Base-by-base conservation (phyloP, 1,140 invertebrate genomes). In the Heliconius eleuchia region DNA sequence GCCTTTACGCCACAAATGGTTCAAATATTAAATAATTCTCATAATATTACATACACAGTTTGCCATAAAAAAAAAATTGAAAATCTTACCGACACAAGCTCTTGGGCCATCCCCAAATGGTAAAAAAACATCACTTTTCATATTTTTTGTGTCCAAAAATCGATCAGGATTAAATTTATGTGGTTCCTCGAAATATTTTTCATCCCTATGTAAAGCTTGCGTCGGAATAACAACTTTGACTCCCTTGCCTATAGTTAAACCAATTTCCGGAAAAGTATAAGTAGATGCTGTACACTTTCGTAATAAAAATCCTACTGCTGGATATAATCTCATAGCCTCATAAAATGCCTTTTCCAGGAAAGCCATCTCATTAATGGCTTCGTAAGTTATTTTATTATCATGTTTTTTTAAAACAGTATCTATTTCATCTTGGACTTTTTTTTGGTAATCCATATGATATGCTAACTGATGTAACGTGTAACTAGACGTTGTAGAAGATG, bases 81-180 rank as follows among this genome's bases (percentile, higher is more conserved):
- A 37, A 42, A 74, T 84, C 86, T 81, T 80, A 91, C 89, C 89
- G 74, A 91, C 85, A 74, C 90, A 91, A 19, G 87, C 72, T 34
- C 90, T 85, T 16, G 89, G 90, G 13, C 90, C 90, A 77, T 90
- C 89, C 50, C 90, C 90, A 74, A 91, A 91, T 8, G 90, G 89
- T 73, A 91, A 76, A 78, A 83, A 91, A 11, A 89, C 77, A 80
- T 82, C 42, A 46, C 13, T 85, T 55, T 85, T 89, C 11, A 86
- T 82, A 66, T 85, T 82, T 16, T 90, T 83, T 9, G 80, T 74
- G 8, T 83, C 82, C 9, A 66, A 80, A 79, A 92, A 92, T 71
- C 89, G 84, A 11, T 92, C 88, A 3, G 90, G 89, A 50, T 90
- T 77, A 84, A 87, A 92, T 27, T 86, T 87, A 72, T 84, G 30